Conservation (phyloP, 2,113 vertebrate species). For the Clarias batrachus region DNA sequence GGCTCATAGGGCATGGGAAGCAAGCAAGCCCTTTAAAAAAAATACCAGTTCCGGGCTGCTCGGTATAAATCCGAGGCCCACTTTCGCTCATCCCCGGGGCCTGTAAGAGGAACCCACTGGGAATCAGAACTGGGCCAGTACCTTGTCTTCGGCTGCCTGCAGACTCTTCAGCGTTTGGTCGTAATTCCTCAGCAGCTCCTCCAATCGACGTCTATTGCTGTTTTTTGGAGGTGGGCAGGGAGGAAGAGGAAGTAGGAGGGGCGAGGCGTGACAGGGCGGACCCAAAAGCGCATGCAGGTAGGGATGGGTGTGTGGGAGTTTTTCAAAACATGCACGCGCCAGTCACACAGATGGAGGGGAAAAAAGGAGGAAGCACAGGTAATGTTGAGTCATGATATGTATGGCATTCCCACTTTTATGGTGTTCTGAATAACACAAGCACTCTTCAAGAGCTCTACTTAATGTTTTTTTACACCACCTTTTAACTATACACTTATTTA, state of each 20-base stretch:
- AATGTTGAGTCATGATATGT: conserved; percentile 42
- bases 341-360: not conserved
- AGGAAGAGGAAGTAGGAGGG: conserved; percentile 46
- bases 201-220: conserved; percentile 85
- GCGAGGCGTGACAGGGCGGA: conserved; percentile 59
- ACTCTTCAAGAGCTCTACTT: not conserved
- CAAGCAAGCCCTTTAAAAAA: not conserved
- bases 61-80: conserved; percentile 23
- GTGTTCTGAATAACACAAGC: not conserved
- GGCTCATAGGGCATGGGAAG: not conserved
- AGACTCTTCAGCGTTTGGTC: conserved; percentile 91
- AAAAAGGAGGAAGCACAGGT: conserved; percentile 42
- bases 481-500: not conserved
- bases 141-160: conserved; percentile 90
- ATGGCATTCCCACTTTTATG: conserved; percentile 53
- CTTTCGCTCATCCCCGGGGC: conserved; percentile 14
- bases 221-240: conserved; percentile 57
- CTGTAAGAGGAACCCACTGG: conserved; percentile 42
- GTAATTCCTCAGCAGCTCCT: conserved; percentile 86
- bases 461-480: not conserved
- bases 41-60: conserved; percentile 2
- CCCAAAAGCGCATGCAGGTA: conserved; percentile 64
- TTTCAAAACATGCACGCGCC: conserved; percentile 48
- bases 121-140: conserved; percentile 68
- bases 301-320: conserved; percentile 47